Evolutionary conservation across 1,140 invertebrate genomes (phyloP), one percentile per base, ranked within the genome.

Genomic region (Aphis craccivora): DNA sequence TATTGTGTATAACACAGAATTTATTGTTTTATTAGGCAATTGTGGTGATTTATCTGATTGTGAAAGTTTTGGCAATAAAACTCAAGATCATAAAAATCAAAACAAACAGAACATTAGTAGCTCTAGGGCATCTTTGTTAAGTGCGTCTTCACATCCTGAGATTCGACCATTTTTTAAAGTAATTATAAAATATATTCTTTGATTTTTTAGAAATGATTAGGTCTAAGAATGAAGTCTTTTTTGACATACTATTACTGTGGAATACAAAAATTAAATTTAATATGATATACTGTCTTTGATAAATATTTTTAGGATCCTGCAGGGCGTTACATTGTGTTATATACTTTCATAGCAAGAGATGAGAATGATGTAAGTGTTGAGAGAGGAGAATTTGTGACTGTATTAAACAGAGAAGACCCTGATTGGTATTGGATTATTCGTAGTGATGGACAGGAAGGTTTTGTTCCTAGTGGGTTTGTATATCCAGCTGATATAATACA

Each of bases 371-470:
- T 99, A 2, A 98, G 97, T 94, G 98, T 99, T 0, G 98, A 99
- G 95, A 96, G 98, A 90, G 98, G 98, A 14, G 98, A 99, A 95
- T 98, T 99, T 96, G 98, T 99, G 3, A 99, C 98, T 43, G 98
- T 99, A 3, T 95, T 99, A 23, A 99, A 99, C 95, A 96, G 97
- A 94, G 98, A 99, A 95, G 98, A 99, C 95, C 97, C 98, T 1
- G 98, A 99, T 95, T 99, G 98, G 98, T 99, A 98, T 95, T 99
- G 98, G 98, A 98, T 99, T 76, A 97, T 98, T 40, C 96, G 98
- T 93, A 98, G 97, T 94, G 98, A 99, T 95, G 98, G 98, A 2
- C 97, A 98, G 95, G 98, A 99, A 96, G 99, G 99, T 23, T 99
- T 99, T 95, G 98, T 99, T 51, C 99, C 99, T 18, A 97, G 97